Base-by-base conservation (phyloP, 2,113 vertebrate species). In the Crotalus horridus region DNA sequence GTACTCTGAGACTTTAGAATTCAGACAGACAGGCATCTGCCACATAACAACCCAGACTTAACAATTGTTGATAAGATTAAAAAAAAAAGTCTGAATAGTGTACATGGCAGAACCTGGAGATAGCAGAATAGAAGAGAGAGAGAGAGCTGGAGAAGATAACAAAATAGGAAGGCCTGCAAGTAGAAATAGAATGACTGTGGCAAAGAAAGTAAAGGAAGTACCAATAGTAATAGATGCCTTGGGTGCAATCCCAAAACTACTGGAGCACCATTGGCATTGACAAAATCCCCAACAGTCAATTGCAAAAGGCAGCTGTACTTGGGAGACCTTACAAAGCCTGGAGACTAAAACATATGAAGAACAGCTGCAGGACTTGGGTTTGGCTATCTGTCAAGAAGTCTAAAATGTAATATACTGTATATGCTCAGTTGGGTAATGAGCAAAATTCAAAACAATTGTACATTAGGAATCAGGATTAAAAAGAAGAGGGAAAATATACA, bases 341-440 rank as follows among this genome's bases (percentile, higher is more conserved):
- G 46, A 48, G 46, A 48, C 46, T 48, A 48, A 48, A 48, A 6
- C 6, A 48, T 6, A 48, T 46, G 46, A 46, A 46, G 46, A 46
- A 46, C 46, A 5, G 46, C 46, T 48, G 46, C 46, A 48, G 46
- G 46, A 48, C 46, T 48, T 48, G 46, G 46, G 46, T 48, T 48
- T 48, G 46, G 46, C 89, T 90, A 91, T 11, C 92, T 81, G 94
- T 87, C 93, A 56, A 86, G 20, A 61, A 6, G 29, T 54, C 20
- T 94, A 26, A 7, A 54, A 95, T 91, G 92, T 59, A 91, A 56
- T 92, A 6, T 48, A 7, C 46, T 48, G 46, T 46, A 21, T 15
- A 55, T 55, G 91, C 92, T 15, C 13, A 92, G 39, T 94, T 91
- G 92, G 13, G 21, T 17, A 94, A 96, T 92, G 26, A 93, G 26